Base-by-base conservation (phyloP, 2,888 invertebrate genomes). In the Alcis repandata region DNA sequence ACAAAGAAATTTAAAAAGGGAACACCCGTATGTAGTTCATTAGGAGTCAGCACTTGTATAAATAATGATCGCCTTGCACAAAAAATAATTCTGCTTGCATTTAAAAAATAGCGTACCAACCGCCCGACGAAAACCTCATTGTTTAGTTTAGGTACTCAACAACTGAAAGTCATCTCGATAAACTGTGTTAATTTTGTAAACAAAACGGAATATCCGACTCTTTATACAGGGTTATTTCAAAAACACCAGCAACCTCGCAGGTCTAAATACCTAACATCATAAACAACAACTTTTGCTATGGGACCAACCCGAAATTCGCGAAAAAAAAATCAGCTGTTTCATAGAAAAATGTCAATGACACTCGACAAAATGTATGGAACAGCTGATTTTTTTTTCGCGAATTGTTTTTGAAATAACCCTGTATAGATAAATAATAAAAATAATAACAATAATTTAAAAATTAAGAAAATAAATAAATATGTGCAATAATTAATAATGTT, bases 121-220 rank as follows among this genome's bases (percentile, higher is more conserved):
- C n/a, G n/a, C n/a, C n/a, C n/a, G n/a, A n/a, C n/a, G n/a, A n/a
- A 22, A 46, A 54, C 36, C 63, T 57, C 20, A 15, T 32, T 63
- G 58, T 59, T 53, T 59, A 59, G 58, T 59, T 59, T n/a, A n/a
- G n/a, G n/a, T 59, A 63, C 22, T 46, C 41, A 38, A 33, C 45
- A 9, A 17, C 36, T 53, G 59, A 63, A 58, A 58, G 58, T 63
- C 58, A 49, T 41, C n/a, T 20, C 53, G 63, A 63, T 59, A 63
- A 58, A 45, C 58, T 40, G 36, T 32, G 51, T 15, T 57, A 58
- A 59, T 58, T 58, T 53, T 32, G 56, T 58, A 67, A 61, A 54
- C 53, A 63, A 57, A 59, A 59, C 33, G 45, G 32, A 45, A 67
- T 64, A 68, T 61, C 52, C 48, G 45, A n/a, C 38, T 9, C 41